phyloP scores from a whole-genome alignment of 1,140 invertebrate species.

The Polypedilum vanderplanki region DNA sequence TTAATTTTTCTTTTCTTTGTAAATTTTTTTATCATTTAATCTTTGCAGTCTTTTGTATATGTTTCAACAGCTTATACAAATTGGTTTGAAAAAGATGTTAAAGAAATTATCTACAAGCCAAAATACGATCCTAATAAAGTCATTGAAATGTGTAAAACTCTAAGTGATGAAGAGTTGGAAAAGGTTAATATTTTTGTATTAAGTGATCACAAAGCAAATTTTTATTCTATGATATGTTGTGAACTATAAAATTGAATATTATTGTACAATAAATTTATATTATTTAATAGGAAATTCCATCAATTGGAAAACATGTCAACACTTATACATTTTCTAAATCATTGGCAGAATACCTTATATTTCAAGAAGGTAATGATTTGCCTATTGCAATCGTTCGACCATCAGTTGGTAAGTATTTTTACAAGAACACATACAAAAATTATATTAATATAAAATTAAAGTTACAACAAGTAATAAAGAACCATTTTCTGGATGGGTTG shows the following conservation, averaged over 20 bases:
- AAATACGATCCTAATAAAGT: conserved; percentile 53
- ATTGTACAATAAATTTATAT: too few relatives aligned
- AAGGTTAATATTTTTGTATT: conserved; percentile 28
- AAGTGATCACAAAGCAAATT: too few relatives aligned
- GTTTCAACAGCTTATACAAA: conserved; percentile 65
- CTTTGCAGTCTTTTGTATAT: conserved; percentile 52
- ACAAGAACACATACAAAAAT: too few relatives aligned
- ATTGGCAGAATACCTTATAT: conserved; percentile 57
- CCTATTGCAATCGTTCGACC: conserved; percentile 63
- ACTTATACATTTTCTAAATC: conserved; percentile 71
- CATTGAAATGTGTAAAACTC: conserved; percentile 49
- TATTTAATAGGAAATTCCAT: conserved; percentile 40
- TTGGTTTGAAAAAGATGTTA: conserved; percentile 50
- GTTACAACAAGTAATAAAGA: too few relatives aligned
- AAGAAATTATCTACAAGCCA: conserved; percentile 62
- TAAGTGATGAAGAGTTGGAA: conserved; percentile 48
- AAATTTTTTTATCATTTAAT: too few relatives aligned
- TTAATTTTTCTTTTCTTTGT: too few relatives aligned
- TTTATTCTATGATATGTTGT: too few relatives aligned
- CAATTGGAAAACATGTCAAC: conserved; percentile 59
- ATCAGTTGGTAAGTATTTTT: conserved; percentile 73
- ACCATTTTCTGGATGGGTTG: too few relatives aligned
- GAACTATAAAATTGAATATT: too few relatives aligned
- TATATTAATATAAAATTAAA: too few relatives aligned
- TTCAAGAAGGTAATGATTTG: conserved; percentile 49